A percentile compares a stretch with the other conserved stretches of the same genome.
phyloP scores from a whole-genome alignment of 2,113 vertebrate species.

The Stigmatopora argus region DNA sequence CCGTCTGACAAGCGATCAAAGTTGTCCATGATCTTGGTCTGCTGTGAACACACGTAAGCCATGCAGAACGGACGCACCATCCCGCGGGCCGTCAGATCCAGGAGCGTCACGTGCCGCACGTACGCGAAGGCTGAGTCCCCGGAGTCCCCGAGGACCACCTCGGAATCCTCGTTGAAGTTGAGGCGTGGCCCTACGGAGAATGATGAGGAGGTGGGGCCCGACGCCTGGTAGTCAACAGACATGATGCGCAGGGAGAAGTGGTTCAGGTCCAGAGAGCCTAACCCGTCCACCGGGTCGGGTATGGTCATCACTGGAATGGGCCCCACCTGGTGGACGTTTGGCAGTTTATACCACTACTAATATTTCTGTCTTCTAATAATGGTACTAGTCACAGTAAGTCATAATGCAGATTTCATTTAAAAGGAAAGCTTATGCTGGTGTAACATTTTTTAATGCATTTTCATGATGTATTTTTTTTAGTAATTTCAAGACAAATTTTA shows the following conservation, averaged over 20 bases:
- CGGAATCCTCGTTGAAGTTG: constrained; percentile 91
- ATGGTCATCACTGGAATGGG: constrained; percentile 89
- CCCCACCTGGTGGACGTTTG: constrained; percentile 74
- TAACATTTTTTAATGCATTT: background rate
- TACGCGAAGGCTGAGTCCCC: constrained; percentile 87
- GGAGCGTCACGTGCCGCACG: constrained; percentile 89
- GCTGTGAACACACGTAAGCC: constrained; percentile 89
- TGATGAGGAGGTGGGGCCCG: constrained; percentile 75
- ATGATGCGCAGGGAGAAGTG: constrained; percentile 94
- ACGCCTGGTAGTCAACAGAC: constrained; percentile 97
- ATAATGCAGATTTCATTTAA: background rate
- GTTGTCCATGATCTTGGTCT: constrained; percentile 88
- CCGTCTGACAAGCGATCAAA: constrained; percentile 79
- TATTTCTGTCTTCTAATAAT: background rate
- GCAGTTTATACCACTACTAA: background rate
- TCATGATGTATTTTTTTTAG: no score
- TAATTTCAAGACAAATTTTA: no score
- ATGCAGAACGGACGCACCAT: constrained; percentile 95
- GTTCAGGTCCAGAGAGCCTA: constrained; percentile 89
- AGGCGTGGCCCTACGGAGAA: constrained; percentile 75
- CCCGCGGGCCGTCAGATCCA: constrained; percentile 89
- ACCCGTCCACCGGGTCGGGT: constrained; percentile 76
- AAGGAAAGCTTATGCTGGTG: background rate
- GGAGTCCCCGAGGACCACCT: constrained; percentile 88
- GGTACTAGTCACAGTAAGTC: background rate